phyloP scores from a whole-genome alignment of 2,113 vertebrate species.

The Dascyllus trimaculatus region DNA sequence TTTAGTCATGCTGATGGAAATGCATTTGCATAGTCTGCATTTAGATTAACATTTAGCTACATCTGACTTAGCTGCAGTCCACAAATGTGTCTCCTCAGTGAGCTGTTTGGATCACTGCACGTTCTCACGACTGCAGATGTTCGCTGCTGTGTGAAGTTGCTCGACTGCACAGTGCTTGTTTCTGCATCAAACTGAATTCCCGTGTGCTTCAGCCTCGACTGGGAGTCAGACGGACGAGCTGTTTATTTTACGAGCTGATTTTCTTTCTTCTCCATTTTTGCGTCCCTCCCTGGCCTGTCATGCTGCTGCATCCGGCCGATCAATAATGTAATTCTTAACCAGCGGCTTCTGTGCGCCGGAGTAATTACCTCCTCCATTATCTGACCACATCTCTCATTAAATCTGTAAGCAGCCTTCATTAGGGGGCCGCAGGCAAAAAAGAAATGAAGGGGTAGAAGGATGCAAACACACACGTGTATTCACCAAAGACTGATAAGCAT shows the following conservation, averaged over 20 bases:
- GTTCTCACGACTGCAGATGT: slow-evolving; percentile 32
- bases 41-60: slow-evolving; percentile 1
- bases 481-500: slow-evolving; percentile 29
- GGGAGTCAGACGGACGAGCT: slow-evolving; percentile 36
- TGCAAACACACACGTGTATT: not conserved
- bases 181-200: slow-evolving; percentile 1
- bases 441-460: not conserved
- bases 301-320: slow-evolving; percentile 54
- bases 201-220: slow-evolving; percentile 32
- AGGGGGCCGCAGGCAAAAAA: slow-evolving; percentile 25
- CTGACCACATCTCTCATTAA: slow-evolving; percentile 76
- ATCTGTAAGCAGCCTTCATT: slow-evolving; percentile 71
- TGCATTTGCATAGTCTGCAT: not conserved
- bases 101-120: slow-evolving; percentile 25
- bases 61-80: not conserved
- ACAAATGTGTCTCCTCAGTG: slow-evolving; percentile 11
- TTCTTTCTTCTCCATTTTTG: slow-evolving; percentile 41
- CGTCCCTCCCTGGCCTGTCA: slow-evolving; percentile 7
- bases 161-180: slow-evolving; percentile 20
- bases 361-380: slow-evolving; percentile 78
- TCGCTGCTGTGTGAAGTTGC: slow-evolving; percentile 13
- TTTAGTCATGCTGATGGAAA: slow-evolving; percentile 2
- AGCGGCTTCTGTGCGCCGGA: slow-evolving; percentile 49
- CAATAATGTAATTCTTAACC: slow-evolving; percentile 77
- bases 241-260: slow-evolving; percentile 64